These are phyloP conservation scores for Ormyrus pomaceus DNA, from an alignment of 2,888 invertebrate species.

Conservation along the genomic window DNA sequence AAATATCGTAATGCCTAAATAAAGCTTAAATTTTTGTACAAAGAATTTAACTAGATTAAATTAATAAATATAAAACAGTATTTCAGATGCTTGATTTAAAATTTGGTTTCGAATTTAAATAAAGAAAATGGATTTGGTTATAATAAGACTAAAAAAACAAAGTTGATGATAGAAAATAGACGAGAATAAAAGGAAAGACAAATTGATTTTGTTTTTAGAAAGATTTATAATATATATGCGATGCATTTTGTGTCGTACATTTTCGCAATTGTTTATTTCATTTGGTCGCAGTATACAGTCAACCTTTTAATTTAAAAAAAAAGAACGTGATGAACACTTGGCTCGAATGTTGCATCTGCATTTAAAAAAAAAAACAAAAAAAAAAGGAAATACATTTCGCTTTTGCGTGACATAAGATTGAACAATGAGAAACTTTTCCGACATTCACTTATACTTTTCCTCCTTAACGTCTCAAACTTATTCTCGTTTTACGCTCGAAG, in stretches of 20 bases:
- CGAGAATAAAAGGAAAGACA: neutral
- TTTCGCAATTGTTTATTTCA: conserved; percentile 40
- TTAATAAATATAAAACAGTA: too few species aligned
- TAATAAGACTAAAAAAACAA: too few species aligned
- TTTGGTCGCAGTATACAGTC: conserved; percentile 44
- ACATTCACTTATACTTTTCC: conserved; percentile 37
- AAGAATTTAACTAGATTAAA: too few species aligned
- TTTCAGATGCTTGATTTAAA: too few species aligned
- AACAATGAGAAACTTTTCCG: conserved; percentile 47
- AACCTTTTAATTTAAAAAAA: conserved; percentile 38
- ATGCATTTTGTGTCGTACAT: conserved; percentile 53
- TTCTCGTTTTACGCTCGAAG: conserved; percentile 29
- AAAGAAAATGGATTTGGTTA: too few species aligned
- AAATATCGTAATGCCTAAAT: too few species aligned
- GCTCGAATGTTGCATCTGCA: conserved; percentile 14
- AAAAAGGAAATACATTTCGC: conserved; percentile 1
- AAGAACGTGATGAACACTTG: conserved; percentile 26
- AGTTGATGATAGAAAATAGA: too few species aligned
- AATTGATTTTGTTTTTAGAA: conserved; percentile 48
- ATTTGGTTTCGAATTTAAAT: too few species aligned
- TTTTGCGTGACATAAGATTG: conserved; percentile 14
- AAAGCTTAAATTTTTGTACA: too few species aligned
- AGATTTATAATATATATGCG: conserved; percentile 55
- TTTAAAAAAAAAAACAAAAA: conserved; percentile 2
- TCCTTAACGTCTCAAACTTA: conserved; percentile 10